phyloP scores from a whole-genome alignment of 1,140 invertebrate species.

The Pseudomyrmex concolor region DNA sequence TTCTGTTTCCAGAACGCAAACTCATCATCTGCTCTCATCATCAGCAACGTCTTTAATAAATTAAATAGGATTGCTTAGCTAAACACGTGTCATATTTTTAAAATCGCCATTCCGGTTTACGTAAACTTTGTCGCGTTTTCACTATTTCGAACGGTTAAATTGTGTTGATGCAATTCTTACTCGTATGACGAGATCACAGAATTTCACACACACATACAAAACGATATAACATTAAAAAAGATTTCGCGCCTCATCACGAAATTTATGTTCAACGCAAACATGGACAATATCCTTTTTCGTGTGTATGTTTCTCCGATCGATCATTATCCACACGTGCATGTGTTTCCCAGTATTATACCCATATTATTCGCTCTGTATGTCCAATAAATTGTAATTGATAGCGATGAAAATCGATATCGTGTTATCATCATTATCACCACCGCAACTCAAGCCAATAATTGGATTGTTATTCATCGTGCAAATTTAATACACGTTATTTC shows the following conservation, averaged over 20 bases:
- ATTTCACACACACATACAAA: no score
- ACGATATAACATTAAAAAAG: neutral
- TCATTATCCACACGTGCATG: slow-evolving; percentile 29
- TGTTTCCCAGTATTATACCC: slow-evolving; percentile 43
- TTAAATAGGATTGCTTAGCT: neutral
- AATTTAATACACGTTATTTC: slow-evolving; percentile 27
- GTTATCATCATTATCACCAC: slow-evolving; percentile 52
- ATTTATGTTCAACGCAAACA: slow-evolving; percentile 26
- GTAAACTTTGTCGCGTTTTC: neutral
- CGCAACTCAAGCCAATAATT: slow-evolving; percentile 57
- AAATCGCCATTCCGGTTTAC: neutral
- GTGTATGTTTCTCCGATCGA: slow-evolving; percentile 45
- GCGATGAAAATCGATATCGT: slow-evolving; percentile 52
- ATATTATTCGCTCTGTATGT: slow-evolving; percentile 46
- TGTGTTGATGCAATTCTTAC: neutral
- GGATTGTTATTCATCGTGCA: slow-evolving; percentile 46
- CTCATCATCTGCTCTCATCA: no score
- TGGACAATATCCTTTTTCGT: slow-evolving; percentile 1
- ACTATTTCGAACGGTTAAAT: neutral
- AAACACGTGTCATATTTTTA: neutral
- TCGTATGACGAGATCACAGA: neutral
- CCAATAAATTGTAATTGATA: slow-evolving; percentile 61
- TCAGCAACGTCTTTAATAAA: neutral
- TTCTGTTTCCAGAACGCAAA: neutral
- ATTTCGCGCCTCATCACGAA: no score